phyloP scores from a whole-genome alignment of 2,797 vertebrate species.

The Sebastes baramenuke region DNA sequence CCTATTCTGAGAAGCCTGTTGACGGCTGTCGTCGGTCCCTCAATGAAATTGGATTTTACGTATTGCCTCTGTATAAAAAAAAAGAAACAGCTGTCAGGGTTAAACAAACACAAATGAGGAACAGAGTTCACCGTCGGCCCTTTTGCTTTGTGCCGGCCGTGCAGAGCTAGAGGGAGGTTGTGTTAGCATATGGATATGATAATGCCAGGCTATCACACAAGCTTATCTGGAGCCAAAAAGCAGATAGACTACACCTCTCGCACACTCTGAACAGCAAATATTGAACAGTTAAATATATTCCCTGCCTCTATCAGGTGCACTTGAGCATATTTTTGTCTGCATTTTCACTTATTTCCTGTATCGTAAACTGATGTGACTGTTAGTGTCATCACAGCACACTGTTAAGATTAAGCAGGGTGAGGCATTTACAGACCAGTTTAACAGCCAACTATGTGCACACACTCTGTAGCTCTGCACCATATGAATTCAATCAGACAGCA shows the following conservation, averaged over 20 bases:
- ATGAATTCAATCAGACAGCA: constrained; percentile 22
- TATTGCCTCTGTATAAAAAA: not conserved
- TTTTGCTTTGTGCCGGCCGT: constrained; percentile 19
- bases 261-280: constrained; percentile 38
- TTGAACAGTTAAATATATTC: constrained; percentile 24
- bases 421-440: constrained; percentile 32
- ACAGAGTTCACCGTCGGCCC: constrained; percentile 19
- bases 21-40: not conserved
- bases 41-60: constrained; percentile 12
- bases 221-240: constrained; percentile 44
- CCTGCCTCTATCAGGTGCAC: not conserved
- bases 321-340: not conserved
- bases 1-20: constrained; percentile 16
- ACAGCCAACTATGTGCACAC: not conserved
- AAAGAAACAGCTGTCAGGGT: constrained; percentile 13
- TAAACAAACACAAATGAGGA: constrained; percentile 24
- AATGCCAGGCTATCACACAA: constrained; percentile 1
- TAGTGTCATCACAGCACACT: constrained; percentile 11
- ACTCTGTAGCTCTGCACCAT: not conserved
- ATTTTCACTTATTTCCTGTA: not conserved
- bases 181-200: constrained; percentile 46
- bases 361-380: not conserved
- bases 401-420: constrained; percentile 18
- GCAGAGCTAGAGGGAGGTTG: constrained; percentile 6
- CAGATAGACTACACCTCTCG: constrained; percentile 7